A percentile compares a stretch with the other conserved stretches of the same genome.
phyloP scores from a whole-genome alignment of 2,888 invertebrate genomes.

The Drosophila nigricruria region DNA sequence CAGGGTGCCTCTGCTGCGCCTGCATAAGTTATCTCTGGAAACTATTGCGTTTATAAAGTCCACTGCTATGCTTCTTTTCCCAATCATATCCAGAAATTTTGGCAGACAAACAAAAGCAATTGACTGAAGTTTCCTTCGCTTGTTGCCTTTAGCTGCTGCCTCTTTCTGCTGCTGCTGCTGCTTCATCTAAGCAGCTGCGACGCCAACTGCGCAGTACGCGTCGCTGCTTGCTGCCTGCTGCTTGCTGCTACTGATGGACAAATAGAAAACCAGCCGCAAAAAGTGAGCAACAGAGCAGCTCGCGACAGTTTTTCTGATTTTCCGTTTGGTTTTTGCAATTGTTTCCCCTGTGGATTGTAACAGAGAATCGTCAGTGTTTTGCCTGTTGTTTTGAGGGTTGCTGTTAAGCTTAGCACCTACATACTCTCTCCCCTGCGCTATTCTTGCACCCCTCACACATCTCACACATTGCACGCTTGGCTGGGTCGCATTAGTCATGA shows the following conservation, averaged over 20 bases:
- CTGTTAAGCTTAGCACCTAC: conserved; percentile 6
- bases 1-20: conserved; percentile 1
- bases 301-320: conserved; percentile 72
- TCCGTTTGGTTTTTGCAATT: conserved; percentile 57
- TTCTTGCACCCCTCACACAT: not conserved
- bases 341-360: conserved; percentile 65
- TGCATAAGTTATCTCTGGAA: conserved; percentile 14
- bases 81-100: conserved; percentile 38
- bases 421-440: not conserved
- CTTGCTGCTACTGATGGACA: conserved; percentile 51
- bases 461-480: conserved; percentile 52
- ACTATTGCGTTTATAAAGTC: conserved; percentile 23
- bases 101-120: conserved; percentile 64
- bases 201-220: conserved; percentile 38
- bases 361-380: conserved; percentile 10
- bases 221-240: conserved; percentile 20
- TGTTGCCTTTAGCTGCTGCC: not conserved
- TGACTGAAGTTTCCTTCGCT: conserved; percentile 37
- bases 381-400: conserved; percentile 11
- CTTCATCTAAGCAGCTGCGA: conserved; percentile 28
- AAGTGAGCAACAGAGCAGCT: conserved; percentile 61
- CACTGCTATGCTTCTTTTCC: conserved; percentile 1
- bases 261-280: conserved; percentile 37
- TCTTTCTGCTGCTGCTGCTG: conserved; percentile 11
- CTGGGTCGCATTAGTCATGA: conserved; percentile 53